Evolutionary conservation across 2,888 invertebrate genomes (phyloP).

Genomic region (Ditula angustiorana): DNA sequence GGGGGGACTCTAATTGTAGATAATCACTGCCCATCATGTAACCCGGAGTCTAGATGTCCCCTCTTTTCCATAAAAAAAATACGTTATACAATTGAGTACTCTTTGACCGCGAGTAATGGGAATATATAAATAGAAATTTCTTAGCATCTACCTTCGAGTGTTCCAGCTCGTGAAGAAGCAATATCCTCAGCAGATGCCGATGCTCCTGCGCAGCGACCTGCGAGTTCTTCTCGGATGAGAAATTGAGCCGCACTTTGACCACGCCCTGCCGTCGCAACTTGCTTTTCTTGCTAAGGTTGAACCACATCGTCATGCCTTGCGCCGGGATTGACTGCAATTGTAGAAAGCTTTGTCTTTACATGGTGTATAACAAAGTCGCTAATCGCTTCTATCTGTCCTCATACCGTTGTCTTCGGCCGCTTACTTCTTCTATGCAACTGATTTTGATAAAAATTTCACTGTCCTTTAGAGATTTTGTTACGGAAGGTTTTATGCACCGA

Average conservation of each 20-base stretch:
- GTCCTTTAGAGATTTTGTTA: too few species aligned
- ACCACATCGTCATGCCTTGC: slow-evolving; percentile 97
- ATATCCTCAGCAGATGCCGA: slow-evolving; percentile 90
- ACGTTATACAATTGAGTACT: not conserved
- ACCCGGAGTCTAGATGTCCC: too few species aligned
- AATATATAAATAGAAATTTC: not conserved
- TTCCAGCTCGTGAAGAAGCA: slow-evolving; percentile 92
- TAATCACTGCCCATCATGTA: too few species aligned
- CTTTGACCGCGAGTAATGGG: not conserved
- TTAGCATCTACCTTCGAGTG: slow-evolving; percentile 86
- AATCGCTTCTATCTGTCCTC: too few species aligned
- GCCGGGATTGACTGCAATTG: slow-evolving; percentile 94
- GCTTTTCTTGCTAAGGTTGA: slow-evolving; percentile 93
- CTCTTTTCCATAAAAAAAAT: too few species aligned
- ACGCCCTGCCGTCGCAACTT: slow-evolving; percentile 94
- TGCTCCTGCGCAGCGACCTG: slow-evolving; percentile 95
- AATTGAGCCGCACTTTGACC: slow-evolving; percentile 92
- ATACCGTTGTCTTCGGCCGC: too few species aligned
- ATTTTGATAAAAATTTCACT: not conserved
- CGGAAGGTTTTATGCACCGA: too few species aligned
- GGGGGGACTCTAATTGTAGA: too few species aligned
- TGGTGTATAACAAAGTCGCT: too few species aligned
- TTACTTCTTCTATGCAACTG: too few species aligned
- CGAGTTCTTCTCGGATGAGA: slow-evolving; percentile 94
- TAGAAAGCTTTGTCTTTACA: not conserved